phyloP scores from a whole-genome alignment of 2,797 vertebrate genomes.

The Allobates femoralis region DNA sequence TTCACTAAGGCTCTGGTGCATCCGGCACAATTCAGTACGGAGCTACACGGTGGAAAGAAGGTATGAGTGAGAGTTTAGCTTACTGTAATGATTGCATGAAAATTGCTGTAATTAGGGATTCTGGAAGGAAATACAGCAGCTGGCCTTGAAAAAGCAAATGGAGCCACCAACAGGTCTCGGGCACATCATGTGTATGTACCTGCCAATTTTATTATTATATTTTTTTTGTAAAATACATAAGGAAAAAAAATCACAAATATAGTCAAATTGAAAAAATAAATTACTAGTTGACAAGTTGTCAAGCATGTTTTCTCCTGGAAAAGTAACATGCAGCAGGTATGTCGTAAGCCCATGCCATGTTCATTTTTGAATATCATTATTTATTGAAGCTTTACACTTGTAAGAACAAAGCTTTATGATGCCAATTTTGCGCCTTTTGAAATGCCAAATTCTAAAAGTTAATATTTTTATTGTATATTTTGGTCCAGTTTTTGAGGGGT shows the following conservation, averaged over 20 bases:
- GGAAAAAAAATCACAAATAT: background rate
- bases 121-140: conserved; percentile 8
- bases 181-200: background rate
- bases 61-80: conserved; percentile 45
- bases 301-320: background rate
- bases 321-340: too few species aligned
- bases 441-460: too few species aligned
- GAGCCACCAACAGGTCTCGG: background rate
- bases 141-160: conserved; percentile 12
- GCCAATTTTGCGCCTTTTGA: too few species aligned
- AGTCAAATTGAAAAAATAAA: background rate
- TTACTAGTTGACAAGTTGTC: too few species aligned
- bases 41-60: conserved; percentile 31
- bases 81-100: conserved; percentile 52
- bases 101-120: conserved; percentile 62
- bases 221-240: background rate
- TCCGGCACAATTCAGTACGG: conserved; percentile 6
- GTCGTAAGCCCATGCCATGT: too few species aligned
- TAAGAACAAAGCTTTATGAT: too few species aligned
- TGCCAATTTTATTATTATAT: background rate
- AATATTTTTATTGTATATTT: too few species aligned
- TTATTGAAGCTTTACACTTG: too few species aligned
- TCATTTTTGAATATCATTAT: too few species aligned
- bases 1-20: conserved; percentile 13
- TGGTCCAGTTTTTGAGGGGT: too few species aligned